Base-by-base conservation (phyloP, 2,888 invertebrate species). In the Drosophila cognata region DNA sequence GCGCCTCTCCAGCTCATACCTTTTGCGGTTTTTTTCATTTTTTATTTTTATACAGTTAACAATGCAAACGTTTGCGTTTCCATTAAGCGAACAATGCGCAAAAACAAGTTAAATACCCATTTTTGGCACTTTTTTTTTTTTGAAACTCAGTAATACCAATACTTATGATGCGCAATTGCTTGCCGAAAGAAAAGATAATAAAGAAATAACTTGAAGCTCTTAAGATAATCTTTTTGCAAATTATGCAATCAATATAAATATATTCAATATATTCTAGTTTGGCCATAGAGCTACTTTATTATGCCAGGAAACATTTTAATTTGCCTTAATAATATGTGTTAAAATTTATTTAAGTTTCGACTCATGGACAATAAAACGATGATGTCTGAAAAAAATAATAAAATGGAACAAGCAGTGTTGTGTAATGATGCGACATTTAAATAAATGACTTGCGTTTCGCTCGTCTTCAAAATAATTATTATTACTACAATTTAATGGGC, bases 1-100 rank as follows among this genome's bases (percentile, higher is more conserved):
- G 4, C 13, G 13, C 13, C 35, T 16, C 5, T 36, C 16, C 0
- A 36, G 36, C 36, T 36, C 36, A 18, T 36, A 18, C 0, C 11
- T 11, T 13, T 46, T 46, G 13, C 7, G 4, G 13, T 21, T 4
- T 46, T 21, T 28, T 31, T 3, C 21, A 2, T 13, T 16, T n/a
- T n/a, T 28, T 31, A 25, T 29, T 58, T 63, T 50, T 46, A n/a
- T 56, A 33, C 18, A 65, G 53, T 62, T 66, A 63, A 77, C 57
- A 77, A 59, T 79, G 81, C 81, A 76, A 73, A 81, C 81, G 79
- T 81, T 81, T 73, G 81, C 78, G 29, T 66, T 81, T 81, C 76
- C 66, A 81, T 81, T 75, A 67, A 66, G 38, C 65, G 21, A 53
- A 10, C 43, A 31, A 59, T n/a, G 57, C 55, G 60, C 21, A 61